These are phyloP conservation scores for Reticulitermes speratus DNA, from an alignment of 1,140 invertebrate genomes.

Conservation along the genomic window DNA sequence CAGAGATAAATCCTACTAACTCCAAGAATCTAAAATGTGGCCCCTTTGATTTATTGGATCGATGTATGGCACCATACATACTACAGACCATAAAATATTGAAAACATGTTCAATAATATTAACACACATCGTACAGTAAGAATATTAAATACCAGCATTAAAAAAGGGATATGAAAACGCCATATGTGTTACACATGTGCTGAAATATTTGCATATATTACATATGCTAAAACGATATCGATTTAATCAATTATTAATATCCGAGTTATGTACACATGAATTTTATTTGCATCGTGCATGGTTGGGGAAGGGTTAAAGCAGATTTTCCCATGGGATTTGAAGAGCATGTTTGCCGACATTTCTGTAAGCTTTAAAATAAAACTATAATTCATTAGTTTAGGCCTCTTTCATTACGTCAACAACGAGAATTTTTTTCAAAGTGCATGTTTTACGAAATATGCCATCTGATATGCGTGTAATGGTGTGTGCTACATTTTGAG, in stretches of 20 bases:
- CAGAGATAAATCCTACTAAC: background rate
- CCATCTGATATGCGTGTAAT: too few species aligned
- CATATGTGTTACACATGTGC: background rate
- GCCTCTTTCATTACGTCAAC: background rate
- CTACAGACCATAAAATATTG: background rate
- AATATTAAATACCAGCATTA: conserved; percentile 1
- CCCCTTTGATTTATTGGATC: background rate
- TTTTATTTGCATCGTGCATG: background rate
- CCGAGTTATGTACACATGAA: background rate
- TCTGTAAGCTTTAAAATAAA: background rate
- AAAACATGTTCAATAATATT: conserved; percentile 1
- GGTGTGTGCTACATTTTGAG: too few species aligned
- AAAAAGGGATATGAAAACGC: background rate
- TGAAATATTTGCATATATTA: conserved; percentile 14
- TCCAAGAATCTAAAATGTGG: background rate
- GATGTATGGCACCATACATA: background rate
- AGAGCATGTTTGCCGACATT: background rate
- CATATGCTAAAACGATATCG: background rate
- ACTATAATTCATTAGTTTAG: background rate
- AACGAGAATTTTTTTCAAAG: background rate
- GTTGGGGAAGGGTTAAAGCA: background rate
- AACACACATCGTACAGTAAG: background rate
- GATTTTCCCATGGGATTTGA: conserved; percentile 1
- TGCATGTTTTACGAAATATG: background rate
- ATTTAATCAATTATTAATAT: conserved; percentile 18